A percentile compares a stretch with the other conserved stretches of the same genome.
These are phyloP conservation scores for Enteromius paludinosus DNA, from an alignment of 2,797 vertebrate genomes.

Conservation along the genomic window DNA sequence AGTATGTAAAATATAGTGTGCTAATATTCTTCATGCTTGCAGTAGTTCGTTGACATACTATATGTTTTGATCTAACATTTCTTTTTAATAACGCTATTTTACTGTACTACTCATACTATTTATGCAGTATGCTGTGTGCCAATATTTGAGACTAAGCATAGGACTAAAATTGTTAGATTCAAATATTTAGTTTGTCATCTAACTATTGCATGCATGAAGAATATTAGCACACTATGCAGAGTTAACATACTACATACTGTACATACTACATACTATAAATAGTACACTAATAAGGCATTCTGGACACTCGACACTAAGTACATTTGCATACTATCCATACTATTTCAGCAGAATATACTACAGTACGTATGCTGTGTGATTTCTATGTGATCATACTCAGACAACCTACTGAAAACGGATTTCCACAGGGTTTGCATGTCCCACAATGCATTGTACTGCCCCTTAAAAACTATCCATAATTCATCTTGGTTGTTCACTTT, in stretches of 20 bases:
- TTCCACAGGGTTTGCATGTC: not conserved
- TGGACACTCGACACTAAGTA: not conserved
- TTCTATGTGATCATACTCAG: not conserved
- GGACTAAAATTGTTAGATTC: not conserved
- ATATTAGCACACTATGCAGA: not conserved
- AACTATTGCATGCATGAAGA: not conserved
- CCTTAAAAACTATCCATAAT: not conserved
- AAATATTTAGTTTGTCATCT: not conserved
- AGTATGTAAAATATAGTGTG: no score
- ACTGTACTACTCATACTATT: not conserved
- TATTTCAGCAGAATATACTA: not conserved
- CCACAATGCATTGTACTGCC: not conserved
- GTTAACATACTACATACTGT: no score
- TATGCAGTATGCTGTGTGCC: no score
- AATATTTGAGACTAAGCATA: no score
- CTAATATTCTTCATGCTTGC: not conserved
- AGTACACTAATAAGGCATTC: not conserved
- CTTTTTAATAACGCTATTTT: no score
- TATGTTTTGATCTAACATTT: no score
- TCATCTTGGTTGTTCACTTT: not conserved
- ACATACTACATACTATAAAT: not conserved
- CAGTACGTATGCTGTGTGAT: not conserved
- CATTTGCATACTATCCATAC: not conserved
- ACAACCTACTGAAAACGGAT: not conserved
- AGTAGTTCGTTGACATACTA: no score